phyloP scores from a whole-genome alignment of 2,113 vertebrate species.

The Tamias sibiricus region DNA sequence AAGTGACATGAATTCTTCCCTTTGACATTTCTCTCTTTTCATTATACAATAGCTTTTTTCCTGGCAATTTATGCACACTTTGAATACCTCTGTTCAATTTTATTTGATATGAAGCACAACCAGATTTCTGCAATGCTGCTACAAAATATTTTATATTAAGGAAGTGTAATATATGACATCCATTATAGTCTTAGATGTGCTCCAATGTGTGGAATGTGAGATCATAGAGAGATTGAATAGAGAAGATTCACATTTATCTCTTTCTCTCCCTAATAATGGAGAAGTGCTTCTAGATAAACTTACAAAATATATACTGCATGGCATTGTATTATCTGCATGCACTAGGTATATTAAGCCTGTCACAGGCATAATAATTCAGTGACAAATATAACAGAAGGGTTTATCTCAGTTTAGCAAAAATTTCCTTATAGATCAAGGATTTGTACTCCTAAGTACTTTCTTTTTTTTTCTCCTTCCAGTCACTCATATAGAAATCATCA shows the following conservation, averaged over 20 bases:
- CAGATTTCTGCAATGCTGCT: not conserved
- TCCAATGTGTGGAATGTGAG: not conserved
- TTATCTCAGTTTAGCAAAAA: not conserved
- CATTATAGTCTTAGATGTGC: not conserved
- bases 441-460: not conserved
- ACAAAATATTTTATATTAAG: slow-evolving; percentile 33
- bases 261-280: not conserved
- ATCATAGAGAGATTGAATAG: not conserved
- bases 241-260: not conserved
- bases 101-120: slow-evolving; percentile 23
- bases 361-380: not conserved
- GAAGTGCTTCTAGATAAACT: not conserved
- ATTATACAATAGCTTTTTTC: slow-evolving; percentile 63
- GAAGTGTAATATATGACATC: not conserved
- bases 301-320: not conserved
- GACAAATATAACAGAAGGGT: not conserved
- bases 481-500: not conserved
- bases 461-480: not conserved
- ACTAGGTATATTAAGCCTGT: not conserved
- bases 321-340: not conserved
- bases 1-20: slow-evolving; percentile 60
- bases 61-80: slow-evolving; percentile 9
- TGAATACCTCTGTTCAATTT: slow-evolving; percentile 60
- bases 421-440: not conserved
- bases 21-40: slow-evolving; percentile 58